Evolutionary conservation across 1,140 invertebrate species (phyloP), one percentile per base, ranked within the genome.

Genomic region (Lordiphosa stackelbergi): DNA sequence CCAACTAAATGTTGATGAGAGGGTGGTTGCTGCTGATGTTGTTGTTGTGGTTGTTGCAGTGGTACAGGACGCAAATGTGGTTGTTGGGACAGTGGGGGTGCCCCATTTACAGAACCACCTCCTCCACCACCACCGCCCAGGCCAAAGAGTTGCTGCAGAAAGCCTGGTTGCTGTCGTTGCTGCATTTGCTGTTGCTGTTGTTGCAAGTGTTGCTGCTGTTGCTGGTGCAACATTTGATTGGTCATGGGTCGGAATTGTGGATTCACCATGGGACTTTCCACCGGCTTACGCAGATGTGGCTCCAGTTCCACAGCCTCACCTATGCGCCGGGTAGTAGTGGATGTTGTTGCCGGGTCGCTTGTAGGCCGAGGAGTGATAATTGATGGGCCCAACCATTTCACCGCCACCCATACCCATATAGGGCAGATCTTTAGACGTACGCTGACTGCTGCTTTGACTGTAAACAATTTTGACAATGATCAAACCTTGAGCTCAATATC

Each of bases 171-270:
- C 41, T 81, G 75, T 1, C 84, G 83, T 83, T 72, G 85, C 42
- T 70, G 68, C 46, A 68, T 56, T 47, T 72, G 73, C 57, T 83
- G 83, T 71, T 73, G 85, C 22, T 65, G 65, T 24, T 74, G 71
- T 22, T 56, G 66, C 34, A 70, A 72, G 36, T 74, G 71, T 1
- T 71, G 85, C 9, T 70, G 69, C 12, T 83, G 73, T 46, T 66
- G 72, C 41, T 66, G 69, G 56, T 79, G 79, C 75, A 64, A 53
- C 85, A 87, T 87, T 63, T 86, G 85, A 53, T 87, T 87, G 28
- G 79, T 86, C 85, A 86, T 86, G 13, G 85, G 85, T 6, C 85
- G 75, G 28, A 86, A 86, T 42, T 85, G 85, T 10, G 85, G 85
- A 73, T 86, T 87, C 0, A 86, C 74, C n/a, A 84, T 81, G 19